These are phyloP conservation scores for Tragelaphus scriptus DNA, from an alignment of 2,113 vertebrate species.

Conservation along the genomic window DNA sequence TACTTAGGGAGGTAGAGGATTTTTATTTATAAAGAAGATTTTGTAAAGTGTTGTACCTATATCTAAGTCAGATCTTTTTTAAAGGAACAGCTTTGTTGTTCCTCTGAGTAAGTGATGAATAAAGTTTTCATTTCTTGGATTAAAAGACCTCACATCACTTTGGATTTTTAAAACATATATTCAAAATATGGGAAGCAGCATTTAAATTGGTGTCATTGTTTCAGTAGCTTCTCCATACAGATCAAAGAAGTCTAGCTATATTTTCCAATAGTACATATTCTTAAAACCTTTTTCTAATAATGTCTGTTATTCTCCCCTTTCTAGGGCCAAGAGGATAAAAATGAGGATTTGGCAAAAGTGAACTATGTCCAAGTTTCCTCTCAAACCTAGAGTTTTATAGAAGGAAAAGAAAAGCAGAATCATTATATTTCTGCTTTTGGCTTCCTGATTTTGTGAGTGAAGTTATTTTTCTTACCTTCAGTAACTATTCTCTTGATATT, in stretches of 20 bases:
- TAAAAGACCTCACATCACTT: neutral
- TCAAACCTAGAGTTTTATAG: constrained; percentile 5
- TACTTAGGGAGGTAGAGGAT: neutral
- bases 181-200: neutral
- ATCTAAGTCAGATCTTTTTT: neutral
- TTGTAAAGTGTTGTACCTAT: neutral
- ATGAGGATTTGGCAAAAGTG: neutral
- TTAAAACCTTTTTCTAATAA: neutral
- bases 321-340: neutral
- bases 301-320: neutral
- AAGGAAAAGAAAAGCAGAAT: neutral
- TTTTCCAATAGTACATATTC: neutral
- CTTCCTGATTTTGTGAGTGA: neutral
- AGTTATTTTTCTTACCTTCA: neutral
- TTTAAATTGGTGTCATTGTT: neutral
- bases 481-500: neutral
- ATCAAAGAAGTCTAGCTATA: neutral
- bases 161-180: neutral
- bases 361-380: neutral
- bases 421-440: neutral
- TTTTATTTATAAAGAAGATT: neutral
- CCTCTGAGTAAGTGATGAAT: neutral
- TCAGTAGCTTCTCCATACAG: neutral
- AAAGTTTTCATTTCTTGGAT: neutral
- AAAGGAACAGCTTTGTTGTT: neutral